Conservation (phyloP, 2,888 invertebrate genomes). For the Cylindroiulus punctatus region DNA sequence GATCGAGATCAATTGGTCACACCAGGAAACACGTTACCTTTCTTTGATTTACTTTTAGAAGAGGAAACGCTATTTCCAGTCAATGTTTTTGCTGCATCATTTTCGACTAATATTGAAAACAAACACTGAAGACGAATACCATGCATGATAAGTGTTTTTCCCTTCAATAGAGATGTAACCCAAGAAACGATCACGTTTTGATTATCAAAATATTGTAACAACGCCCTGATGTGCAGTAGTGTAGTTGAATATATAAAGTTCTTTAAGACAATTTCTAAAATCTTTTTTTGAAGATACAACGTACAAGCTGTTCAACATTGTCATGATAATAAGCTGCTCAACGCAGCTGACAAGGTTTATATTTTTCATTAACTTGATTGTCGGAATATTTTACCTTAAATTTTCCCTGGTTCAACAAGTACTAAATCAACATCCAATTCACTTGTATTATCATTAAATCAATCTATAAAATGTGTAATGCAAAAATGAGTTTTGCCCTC, state of each 20-base stretch:
- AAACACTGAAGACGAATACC: neutral
- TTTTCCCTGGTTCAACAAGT: no score
- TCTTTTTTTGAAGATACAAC: neutral
- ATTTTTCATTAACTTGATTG: no score
- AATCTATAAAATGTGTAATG: no score
- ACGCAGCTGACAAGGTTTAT: no score
- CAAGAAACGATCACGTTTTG: neutral
- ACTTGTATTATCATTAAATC: no score
- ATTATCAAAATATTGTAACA: neutral
- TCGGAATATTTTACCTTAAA: no score
- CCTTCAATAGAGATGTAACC: neutral
- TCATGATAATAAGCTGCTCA: no score
- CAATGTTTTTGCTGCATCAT: slow-evolving; percentile 26
- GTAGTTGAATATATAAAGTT: no score
- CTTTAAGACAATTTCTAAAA: no score
- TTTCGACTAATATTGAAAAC: neutral
- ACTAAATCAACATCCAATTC: no score
- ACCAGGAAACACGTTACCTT: slow-evolving; percentile 9
- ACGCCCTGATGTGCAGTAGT: no score
- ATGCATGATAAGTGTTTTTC: neutral
- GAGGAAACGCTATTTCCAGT: neutral
- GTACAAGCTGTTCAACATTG: neutral
- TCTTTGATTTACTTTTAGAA: slow-evolving; percentile 24
- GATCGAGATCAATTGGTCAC: slow-evolving; percentile 16
- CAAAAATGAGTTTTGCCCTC: no score